Conservation (phyloP, 2,888 invertebrate species). For the Siphlonurus alternatus region DNA sequence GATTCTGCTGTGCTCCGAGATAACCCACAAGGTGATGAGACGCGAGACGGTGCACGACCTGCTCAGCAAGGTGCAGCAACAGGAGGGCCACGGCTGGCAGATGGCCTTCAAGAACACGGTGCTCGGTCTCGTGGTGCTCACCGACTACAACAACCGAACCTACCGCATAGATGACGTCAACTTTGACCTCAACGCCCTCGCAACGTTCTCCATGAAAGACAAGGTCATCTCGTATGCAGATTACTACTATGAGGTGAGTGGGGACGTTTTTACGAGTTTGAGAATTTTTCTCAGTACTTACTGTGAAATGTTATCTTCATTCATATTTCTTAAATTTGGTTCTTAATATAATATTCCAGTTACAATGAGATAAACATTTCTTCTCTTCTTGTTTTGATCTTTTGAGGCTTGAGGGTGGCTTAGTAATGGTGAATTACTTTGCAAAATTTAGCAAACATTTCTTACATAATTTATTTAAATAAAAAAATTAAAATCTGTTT, state of each 20-base stretch:
- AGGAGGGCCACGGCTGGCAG: neutral
- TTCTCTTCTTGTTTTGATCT: too few species aligned
- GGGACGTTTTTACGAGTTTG: too few species aligned
- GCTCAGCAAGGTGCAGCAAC: neutral
- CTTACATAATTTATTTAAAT: too few species aligned
- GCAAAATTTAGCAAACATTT: too few species aligned
- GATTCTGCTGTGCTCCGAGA: constrained; percentile 22
- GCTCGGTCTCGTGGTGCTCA: constrained; percentile 9
- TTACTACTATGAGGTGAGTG: constrained; percentile 26
- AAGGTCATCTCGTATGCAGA: constrained; percentile 19
- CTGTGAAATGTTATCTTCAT: neutral
- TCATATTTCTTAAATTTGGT: neutral
- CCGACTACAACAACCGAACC: constrained; percentile 11
- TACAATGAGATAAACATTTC: too few species aligned
- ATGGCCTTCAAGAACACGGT: constrained; percentile 6
- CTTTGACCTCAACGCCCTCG: constrained; percentile 6
- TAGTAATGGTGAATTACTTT: too few species aligned
- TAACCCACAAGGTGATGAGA: constrained; percentile 23
- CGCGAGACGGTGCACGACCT: constrained; percentile 20
- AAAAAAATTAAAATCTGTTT: too few species aligned
- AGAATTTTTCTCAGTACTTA: neutral
- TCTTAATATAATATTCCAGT: neutral
- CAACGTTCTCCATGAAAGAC: constrained; percentile 10
- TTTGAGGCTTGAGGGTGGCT: too few species aligned
- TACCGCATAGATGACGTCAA: constrained; percentile 11